Evolutionary conservation across 2,888 invertebrate genomes (phyloP).

Genomic region (Parascotia fuliginaria): DNA sequence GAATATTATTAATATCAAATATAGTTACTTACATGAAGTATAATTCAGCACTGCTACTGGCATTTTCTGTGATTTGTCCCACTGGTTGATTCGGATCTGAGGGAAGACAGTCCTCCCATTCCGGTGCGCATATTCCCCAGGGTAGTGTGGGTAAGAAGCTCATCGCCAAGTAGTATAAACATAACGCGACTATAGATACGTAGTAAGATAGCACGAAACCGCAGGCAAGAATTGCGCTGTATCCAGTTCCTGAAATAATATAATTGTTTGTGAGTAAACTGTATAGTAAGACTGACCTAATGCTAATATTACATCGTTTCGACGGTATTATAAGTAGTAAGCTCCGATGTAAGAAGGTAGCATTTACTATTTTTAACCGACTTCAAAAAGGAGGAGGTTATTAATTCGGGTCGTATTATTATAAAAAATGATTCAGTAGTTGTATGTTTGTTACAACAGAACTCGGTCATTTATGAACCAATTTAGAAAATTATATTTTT

Average conservation of each 20-base stretch:
- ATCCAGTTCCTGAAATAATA: conserved; percentile 87
- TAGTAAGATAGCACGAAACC: conserved; percentile 91
- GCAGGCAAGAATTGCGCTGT: conserved; percentile 87
- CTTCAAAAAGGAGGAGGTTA: too few species aligned
- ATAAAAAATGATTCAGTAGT: too few species aligned
- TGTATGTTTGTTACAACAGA: too few species aligned
- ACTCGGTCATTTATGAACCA: too few species aligned
- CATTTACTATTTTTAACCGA: too few species aligned
- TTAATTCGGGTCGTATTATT: too few species aligned
- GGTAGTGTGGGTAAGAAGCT: conserved; percentile 90
- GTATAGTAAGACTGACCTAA: too few species aligned
- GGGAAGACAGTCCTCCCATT: conserved; percentile 82
- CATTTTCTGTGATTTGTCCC: conserved; percentile 41
- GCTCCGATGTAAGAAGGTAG: too few species aligned
- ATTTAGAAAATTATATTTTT: too few species aligned
- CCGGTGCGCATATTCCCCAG: conserved; percentile 89
- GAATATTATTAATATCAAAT: too few species aligned
- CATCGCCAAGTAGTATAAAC: conserved; percentile 89
- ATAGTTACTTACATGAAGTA: conserved; percentile 67
- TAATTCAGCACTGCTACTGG: conserved; percentile 85
- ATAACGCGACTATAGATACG: conserved; percentile 90
- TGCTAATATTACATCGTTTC: too few species aligned
- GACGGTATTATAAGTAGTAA: too few species aligned
- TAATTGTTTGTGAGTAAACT: neutral
- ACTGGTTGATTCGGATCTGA: conserved; percentile 56